Percentiles rank a stretch among this genome's conserved stretches.
Conservation (phyloP, 1,140 invertebrate species). For the Diabrotica virgifera region DNA sequence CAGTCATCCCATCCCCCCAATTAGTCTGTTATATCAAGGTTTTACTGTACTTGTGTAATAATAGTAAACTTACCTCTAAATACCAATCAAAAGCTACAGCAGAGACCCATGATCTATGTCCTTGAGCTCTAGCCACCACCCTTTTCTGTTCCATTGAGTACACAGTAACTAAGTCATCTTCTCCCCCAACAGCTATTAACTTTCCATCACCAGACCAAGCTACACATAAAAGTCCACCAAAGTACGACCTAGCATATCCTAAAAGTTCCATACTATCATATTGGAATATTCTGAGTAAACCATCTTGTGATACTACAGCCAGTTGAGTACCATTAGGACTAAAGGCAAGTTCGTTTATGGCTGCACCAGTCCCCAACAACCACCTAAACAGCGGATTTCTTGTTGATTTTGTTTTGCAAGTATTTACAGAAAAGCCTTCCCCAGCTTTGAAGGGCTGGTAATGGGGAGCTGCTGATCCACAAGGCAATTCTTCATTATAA, state of each 20-base stretch:
- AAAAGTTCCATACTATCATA: slow-evolving; percentile 96
- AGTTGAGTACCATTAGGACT: slow-evolving; percentile 91
- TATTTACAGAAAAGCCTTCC: slow-evolving; percentile 90
- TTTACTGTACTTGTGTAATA: too few species aligned
- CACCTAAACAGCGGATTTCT: slow-evolving; percentile 85
- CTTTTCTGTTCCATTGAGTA: slow-evolving; percentile 91
- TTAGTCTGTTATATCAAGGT: too few species aligned
- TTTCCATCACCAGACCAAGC: slow-evolving; percentile 97
- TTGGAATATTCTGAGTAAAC: slow-evolving; percentile 93
- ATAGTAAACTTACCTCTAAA: slow-evolving; percentile 29
- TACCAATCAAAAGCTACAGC: slow-evolving; percentile 91
- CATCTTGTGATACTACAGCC: slow-evolving; percentile 93
- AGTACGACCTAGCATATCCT: slow-evolving; percentile 89
- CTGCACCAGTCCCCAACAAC: slow-evolving; percentile 54
- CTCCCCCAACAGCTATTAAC: slow-evolving; percentile 94
- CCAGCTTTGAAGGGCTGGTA: slow-evolving; percentile 96
- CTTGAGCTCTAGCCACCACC: slow-evolving; percentile 93
- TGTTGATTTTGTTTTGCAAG: slow-evolving; percentile 94
- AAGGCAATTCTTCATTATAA: slow-evolving; percentile 93
- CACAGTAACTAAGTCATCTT: slow-evolving; percentile 98
- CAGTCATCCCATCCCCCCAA: too few species aligned
- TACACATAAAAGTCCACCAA: slow-evolving; percentile 93
- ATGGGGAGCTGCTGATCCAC: slow-evolving; percentile 77
- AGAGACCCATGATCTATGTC: slow-evolving; percentile 93
- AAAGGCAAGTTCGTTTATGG: slow-evolving; percentile 97